A percentile compares a stretch with the other conserved stretches of the same genome.
phyloP scores from a whole-genome alignment of 2,797 vertebrate genomes.

The Dicrostonyx torquatus region DNA sequence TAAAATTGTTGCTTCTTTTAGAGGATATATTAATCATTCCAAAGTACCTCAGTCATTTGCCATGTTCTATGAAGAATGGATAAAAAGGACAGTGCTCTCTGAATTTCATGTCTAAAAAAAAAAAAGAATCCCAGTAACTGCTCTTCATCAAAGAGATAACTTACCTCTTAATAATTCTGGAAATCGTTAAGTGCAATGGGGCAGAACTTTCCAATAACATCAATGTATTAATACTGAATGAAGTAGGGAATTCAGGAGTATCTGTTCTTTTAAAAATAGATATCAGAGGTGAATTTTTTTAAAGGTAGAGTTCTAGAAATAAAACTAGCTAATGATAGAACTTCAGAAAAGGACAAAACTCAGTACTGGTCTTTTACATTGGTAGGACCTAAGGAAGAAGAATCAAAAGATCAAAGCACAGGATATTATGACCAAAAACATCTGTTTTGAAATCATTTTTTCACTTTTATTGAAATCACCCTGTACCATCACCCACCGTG shows the following conservation, averaged over 20 bases:
- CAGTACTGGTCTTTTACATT: slow-evolving; percentile 3
- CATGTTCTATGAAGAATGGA: background rate
- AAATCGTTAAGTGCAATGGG: slow-evolving; percentile 9
- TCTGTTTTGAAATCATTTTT: background rate
- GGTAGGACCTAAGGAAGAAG: background rate
- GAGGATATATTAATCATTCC: background rate
- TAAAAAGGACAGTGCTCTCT: background rate
- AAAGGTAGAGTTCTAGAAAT: slow-evolving; percentile 38
- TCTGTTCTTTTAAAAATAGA: background rate
- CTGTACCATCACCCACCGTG: background rate
- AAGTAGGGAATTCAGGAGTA: slow-evolving; percentile 65
- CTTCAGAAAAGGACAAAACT: slow-evolving; percentile 33
- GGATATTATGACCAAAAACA: background rate
- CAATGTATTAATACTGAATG: slow-evolving; percentile 68
- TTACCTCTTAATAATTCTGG: slow-evolving; percentile 44
- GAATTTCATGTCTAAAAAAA: slow-evolving; percentile 4
- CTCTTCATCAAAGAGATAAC: slow-evolving; percentile 54
- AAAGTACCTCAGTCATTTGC: background rate
- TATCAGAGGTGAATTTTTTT: background rate
- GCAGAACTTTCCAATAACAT: slow-evolving; percentile 74
- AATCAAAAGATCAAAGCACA: background rate
- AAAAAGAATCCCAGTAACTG: slow-evolving; percentile 55
- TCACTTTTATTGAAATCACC: background rate
- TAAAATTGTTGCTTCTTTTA: background rate
- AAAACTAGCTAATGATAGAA: slow-evolving; percentile 61